These are phyloP conservation scores for Spisula subtruncata DNA, from an alignment of 2,888 invertebrate genomes.

Conservation along the genomic window DNA sequence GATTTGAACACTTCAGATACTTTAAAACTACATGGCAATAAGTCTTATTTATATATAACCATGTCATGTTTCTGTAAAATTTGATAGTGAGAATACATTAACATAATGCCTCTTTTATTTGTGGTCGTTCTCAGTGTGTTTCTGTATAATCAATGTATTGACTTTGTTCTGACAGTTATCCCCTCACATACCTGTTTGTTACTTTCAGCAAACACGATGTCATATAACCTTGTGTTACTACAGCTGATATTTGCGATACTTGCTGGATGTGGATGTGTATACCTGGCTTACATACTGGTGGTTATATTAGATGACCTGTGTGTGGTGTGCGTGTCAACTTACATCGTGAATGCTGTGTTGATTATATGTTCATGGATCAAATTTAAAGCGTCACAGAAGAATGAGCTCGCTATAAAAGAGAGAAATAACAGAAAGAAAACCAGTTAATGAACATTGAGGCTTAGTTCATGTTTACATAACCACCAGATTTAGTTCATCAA, in stretches of 20 bases:
- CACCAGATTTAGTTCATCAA: too few species aligned
- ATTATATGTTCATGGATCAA: conserved; percentile 61
- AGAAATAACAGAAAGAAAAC: conserved; percentile 50
- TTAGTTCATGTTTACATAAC: too few species aligned
- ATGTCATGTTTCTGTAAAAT: too few species aligned
- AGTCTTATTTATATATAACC: too few species aligned
- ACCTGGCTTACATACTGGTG: conserved; percentile 93
- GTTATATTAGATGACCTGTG: conserved; percentile 94
- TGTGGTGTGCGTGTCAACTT: conserved; percentile 93
- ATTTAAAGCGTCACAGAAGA: conserved; percentile 45
- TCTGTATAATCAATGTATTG: too few species aligned
- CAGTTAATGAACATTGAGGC: conserved; percentile 36
- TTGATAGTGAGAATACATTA: too few species aligned
- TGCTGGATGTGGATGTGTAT: conserved; percentile 91
- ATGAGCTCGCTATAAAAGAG: conserved; percentile 37
- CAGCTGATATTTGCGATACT: conserved; percentile 89
- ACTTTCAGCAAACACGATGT: conserved; percentile 74
- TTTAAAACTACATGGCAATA: too few species aligned
- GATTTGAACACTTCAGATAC: too few species aligned
- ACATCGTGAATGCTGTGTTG: conserved; percentile 86
- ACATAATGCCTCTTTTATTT: too few species aligned
- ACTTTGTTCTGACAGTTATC: too few species aligned
- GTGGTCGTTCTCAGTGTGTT: too few species aligned
- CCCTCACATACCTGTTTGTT: too few species aligned
- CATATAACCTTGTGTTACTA: conserved; percentile 65